Percentiles rank a stretch among this genome's conserved stretches.
Conservation (phyloP, 2,888 invertebrate genomes). For the Drosophila testacea region DNA sequence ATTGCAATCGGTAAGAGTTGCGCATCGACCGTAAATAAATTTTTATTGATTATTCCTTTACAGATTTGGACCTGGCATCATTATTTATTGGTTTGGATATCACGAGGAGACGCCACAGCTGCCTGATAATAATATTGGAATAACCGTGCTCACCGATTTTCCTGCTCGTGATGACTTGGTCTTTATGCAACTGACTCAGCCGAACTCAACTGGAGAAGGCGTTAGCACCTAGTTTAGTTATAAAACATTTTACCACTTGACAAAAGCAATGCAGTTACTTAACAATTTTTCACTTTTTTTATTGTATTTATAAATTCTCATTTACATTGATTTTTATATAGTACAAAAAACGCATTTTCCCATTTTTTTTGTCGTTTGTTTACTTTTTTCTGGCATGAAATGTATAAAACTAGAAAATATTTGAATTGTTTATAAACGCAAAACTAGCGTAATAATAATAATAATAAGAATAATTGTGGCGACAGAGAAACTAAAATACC, state of each 20-base stretch:
- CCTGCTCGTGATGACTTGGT: conserved; percentile 86
- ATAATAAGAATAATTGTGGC: conserved; percentile 22
- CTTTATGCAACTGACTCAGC: conserved; percentile 67
- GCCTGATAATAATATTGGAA: conserved; percentile 88
- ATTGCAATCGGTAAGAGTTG: conserved; percentile 89
- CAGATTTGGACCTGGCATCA: conserved; percentile 95
- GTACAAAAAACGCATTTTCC: conserved; percentile 43
- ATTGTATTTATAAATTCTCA: conserved; percentile 57
- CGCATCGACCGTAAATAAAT: too few relatives aligned
- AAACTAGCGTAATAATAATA: conserved; percentile 26
- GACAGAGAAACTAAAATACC: conserved; percentile 31
- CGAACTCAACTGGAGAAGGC: not conserved
- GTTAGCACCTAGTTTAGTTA: conserved; percentile 5
- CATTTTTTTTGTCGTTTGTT: conserved; percentile 17
- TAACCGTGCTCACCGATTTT: conserved; percentile 87
- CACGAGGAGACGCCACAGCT: conserved; percentile 87
- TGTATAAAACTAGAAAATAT: conserved; percentile 56
- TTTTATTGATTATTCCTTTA: conserved; percentile 2
- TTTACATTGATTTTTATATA: conserved; percentile 50
- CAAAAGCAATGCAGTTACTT: conserved; percentile 13
- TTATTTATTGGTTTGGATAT: conserved; percentile 98
- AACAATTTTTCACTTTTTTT: conserved; percentile 50
- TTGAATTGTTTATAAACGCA: conserved; percentile 31
- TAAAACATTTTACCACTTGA: conserved; percentile 6
- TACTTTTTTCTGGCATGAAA: conserved; percentile 33